These are phyloP conservation scores for Ectropis crepuscularia DNA, from an alignment of 2,888 invertebrate species.

Conservation along the genomic window DNA sequence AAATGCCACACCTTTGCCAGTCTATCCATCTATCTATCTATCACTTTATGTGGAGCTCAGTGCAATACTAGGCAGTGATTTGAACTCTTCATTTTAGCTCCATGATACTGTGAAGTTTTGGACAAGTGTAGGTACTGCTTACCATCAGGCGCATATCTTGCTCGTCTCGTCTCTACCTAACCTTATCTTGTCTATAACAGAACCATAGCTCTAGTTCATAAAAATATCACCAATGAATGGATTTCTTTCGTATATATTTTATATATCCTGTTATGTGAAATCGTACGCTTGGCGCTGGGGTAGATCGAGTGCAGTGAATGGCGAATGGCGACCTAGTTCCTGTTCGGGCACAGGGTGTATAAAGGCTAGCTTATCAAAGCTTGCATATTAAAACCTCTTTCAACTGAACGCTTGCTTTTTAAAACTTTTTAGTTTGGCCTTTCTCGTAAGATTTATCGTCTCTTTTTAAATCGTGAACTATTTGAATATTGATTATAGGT, in stretches of 20 bases:
- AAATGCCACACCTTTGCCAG: no score
- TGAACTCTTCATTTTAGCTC: no score
- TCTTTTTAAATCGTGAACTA: no score
- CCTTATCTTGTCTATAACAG: no score
- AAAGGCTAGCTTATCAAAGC: constrained; percentile 66
- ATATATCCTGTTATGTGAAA: constrained; percentile 39
- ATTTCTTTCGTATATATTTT: constrained; percentile 11
- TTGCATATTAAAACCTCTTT: constrained; percentile 63
- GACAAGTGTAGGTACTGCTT: no score
- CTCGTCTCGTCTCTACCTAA: no score
- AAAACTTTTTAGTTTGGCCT: constrained; percentile 5
- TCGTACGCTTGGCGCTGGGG: constrained; percentile 25
- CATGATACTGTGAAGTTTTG: no score
- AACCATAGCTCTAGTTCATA: neutral
- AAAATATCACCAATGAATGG: constrained; percentile 8
- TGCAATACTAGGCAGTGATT: no score
- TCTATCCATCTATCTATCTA: no score
- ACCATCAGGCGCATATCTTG: no score
- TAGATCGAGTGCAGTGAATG: constrained; percentile 50
- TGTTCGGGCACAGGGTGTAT: constrained; percentile 59
- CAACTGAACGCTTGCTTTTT: constrained; percentile 40
- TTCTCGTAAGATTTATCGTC: neutral
- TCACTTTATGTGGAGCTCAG: no score
- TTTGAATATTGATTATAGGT: no score
- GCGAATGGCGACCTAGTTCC: constrained; percentile 54